Conservation (phyloP, 2,113 vertebrate species). For the Istiophorus platypterus region DNA sequence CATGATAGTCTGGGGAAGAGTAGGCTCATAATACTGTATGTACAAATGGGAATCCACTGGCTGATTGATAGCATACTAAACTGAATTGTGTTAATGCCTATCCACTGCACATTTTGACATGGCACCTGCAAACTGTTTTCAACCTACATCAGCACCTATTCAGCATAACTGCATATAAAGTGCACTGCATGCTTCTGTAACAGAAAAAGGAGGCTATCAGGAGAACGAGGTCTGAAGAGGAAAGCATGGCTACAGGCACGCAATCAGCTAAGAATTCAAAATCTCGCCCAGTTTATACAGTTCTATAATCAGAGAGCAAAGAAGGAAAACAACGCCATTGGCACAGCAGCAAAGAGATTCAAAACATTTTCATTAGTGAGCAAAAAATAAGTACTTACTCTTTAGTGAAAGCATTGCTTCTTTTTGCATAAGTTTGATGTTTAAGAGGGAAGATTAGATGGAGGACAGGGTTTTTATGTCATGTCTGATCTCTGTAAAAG, state of each 20-base stretch:
- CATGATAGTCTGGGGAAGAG: conserved; percentile 57
- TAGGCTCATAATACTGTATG: conserved; percentile 61
- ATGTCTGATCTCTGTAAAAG: conserved; percentile 51
- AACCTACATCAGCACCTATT: conserved; percentile 78
- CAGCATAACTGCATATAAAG: conserved; percentile 76
- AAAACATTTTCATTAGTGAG: conserved; percentile 80
- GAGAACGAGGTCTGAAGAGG: conserved; percentile 75
- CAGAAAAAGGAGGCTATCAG: conserved; percentile 62
- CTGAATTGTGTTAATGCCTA: conserved; percentile 61
- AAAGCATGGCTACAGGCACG: conserved; percentile 80
- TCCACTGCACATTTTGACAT: conserved; percentile 73
- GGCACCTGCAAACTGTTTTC: conserved; percentile 73
- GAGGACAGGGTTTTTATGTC: conserved; percentile 48
- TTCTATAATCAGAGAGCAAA: conserved; percentile 79
- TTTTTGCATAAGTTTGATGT: conserved; percentile 72
- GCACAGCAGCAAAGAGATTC: conserved; percentile 67
- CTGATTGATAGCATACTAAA: conserved; percentile 80
- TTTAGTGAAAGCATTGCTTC: conserved; percentile 68
- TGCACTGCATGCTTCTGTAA: conserved; percentile 63
- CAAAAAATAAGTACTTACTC: conserved; percentile 63
- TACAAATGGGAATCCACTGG: conserved; percentile 61
- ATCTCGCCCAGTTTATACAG: conserved; percentile 73
- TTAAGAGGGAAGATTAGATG: conserved; percentile 63
- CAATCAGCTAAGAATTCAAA: conserved; percentile 83
- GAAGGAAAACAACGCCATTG: conserved; percentile 72